Conservation (phyloP, 2,113 vertebrate genomes). For the Vulpes ferrilata region DNA sequence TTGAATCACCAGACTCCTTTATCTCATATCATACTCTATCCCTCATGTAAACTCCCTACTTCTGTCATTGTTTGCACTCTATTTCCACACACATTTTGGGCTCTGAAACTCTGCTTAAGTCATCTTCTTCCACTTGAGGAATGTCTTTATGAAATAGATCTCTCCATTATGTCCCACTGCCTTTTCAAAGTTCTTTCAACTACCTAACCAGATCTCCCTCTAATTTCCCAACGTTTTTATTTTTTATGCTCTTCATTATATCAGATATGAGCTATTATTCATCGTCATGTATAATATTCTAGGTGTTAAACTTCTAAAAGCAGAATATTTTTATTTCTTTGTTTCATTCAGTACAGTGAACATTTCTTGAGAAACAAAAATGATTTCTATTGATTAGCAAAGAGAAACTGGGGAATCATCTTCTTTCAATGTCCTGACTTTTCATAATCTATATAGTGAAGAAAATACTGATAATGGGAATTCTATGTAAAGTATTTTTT, state of each 20-base stretch:
- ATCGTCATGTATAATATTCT: neutral
- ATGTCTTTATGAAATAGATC: neutral
- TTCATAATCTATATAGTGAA: neutral
- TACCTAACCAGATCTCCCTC: neutral
- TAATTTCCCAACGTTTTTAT: neutral
- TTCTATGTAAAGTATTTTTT: neutral
- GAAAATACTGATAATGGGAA: neutral
- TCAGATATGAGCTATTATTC: neutral
- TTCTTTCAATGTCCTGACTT: neutral
- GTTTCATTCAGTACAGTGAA: neutral
- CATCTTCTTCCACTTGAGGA: neutral
- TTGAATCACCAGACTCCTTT: neutral
- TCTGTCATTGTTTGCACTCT: neutral
- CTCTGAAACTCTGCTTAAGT: neutral
- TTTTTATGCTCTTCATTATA: neutral
- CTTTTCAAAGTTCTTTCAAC: neutral
- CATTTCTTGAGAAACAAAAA: slow-evolving; percentile 24
- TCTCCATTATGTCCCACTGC: neutral
- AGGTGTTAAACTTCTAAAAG: neutral
- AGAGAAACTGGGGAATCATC: neutral
- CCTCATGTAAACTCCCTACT: neutral
- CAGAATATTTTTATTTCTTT: neutral
- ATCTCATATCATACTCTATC: neutral
- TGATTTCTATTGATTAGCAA: neutral
- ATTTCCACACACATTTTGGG: neutral